Conservation (phyloP, 2,888 invertebrate genomes). For the Cabera pusaria region DNA sequence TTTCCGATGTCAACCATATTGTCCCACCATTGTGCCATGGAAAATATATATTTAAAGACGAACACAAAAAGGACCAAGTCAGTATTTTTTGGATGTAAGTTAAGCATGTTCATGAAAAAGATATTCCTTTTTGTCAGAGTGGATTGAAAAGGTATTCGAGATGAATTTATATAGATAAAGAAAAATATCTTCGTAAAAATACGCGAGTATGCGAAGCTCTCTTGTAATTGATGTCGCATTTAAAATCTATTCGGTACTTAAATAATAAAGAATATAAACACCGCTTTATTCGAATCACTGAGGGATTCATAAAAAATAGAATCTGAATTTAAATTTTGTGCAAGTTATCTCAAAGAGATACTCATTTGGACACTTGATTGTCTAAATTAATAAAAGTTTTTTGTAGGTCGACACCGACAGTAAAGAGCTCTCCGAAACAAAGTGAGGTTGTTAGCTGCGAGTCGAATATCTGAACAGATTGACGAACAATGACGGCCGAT, state of each 20-base stretch:
- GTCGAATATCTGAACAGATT: constrained; percentile 35
- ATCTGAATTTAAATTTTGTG: too few species aligned
- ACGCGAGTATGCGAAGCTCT: too few species aligned
- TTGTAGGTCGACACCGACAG: constrained; percentile 3
- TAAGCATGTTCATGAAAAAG: constrained; percentile 19
- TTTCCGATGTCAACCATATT: constrained; percentile 27
- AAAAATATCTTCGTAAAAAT: too few species aligned
- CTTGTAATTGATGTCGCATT: too few species aligned
- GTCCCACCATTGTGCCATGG: constrained; percentile 20
- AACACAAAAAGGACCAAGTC: constrained; percentile 18
- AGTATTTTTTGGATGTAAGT: constrained; percentile 12
- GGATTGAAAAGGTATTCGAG: constrained; percentile 4
- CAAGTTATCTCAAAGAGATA: too few species aligned
- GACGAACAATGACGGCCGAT: constrained; percentile 44
- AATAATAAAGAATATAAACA: too few species aligned
- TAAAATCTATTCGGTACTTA: too few species aligned
- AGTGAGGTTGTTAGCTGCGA: constrained; percentile 30
- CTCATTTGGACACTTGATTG: too few species aligned
- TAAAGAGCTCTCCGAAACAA: constrained; percentile 8
- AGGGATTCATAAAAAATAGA: too few species aligned
- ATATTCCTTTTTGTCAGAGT: constrained; percentile 9
- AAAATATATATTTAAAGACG: constrained; percentile 21
- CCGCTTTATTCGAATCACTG: too few species aligned
- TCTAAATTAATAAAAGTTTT: too few species aligned
- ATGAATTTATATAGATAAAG: too few species aligned